Conservation (phyloP, 2,797 vertebrate species). For the Megalops cyprinoides region DNA sequence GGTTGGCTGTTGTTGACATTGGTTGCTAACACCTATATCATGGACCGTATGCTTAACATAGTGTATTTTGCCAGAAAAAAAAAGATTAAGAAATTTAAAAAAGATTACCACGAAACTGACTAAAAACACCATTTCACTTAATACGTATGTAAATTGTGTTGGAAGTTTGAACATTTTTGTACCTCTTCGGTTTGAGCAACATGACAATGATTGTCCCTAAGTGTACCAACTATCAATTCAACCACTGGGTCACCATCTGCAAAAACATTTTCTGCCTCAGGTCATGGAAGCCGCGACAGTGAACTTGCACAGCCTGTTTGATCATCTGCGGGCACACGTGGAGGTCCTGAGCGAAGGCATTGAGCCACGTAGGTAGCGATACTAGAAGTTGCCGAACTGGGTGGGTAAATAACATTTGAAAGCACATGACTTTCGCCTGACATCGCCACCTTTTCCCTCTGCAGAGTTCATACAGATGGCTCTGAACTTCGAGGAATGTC, state of each 20-base stretch:
- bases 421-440: background rate
- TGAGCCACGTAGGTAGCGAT: constrained; percentile 85
- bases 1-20: too few species aligned
- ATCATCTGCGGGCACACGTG: constrained; percentile 80
- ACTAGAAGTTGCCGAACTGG: too few species aligned
- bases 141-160: background rate
- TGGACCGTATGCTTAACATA: too few species aligned
- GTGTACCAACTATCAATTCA: background rate
- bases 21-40: too few species aligned
- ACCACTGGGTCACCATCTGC: too few species aligned
- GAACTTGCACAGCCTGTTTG: constrained; percentile 79
- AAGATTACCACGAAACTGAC: background rate
- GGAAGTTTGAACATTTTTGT: too few species aligned
- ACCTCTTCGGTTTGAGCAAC: background rate
- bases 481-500: constrained; percentile 87
- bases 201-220: background rate
- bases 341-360: constrained; percentile 86
- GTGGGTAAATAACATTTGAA: background rate
- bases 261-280: too few species aligned
- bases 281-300: constrained; percentile 81
- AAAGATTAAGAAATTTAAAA: too few species aligned
- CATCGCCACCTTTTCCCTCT: constrained; percentile 17
- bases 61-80: too few species aligned
- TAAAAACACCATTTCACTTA: too few species aligned
- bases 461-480: constrained; percentile 92